A percentile compares a stretch with the other conserved stretches of the same genome.
These are phyloP conservation scores for Dromas ardeola DNA, from an alignment of 2,113 vertebrate species.

Conservation along the genomic window DNA sequence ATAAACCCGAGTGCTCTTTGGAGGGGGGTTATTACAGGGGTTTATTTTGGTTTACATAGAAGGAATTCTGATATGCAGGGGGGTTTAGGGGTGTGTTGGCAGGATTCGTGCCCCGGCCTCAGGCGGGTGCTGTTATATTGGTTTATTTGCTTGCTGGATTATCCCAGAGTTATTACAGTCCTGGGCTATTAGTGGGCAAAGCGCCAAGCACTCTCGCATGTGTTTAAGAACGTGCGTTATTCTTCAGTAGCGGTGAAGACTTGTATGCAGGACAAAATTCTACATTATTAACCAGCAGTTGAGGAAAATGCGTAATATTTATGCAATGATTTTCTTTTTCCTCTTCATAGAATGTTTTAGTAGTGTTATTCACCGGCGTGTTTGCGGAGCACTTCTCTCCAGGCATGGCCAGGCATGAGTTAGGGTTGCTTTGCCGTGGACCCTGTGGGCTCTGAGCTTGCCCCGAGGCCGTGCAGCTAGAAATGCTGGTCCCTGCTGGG, in stretches of 20 bases:
- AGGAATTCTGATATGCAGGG: too few relatives aligned
- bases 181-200: background rate
- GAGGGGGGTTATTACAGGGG: too few relatives aligned
- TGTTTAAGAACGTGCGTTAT: background rate
- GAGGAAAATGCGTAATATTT: background rate
- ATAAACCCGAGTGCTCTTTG: background rate
- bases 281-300: background rate
- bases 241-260: background rate
- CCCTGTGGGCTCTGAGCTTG: background rate
- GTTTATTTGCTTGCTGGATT: background rate
- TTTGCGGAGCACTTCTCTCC: background rate
- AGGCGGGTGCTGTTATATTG: too few relatives aligned
- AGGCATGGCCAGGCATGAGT: background rate
- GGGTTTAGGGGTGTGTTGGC: too few relatives aligned
- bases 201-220: fast-evolving
- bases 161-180: background rate
- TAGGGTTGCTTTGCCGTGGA: background rate
- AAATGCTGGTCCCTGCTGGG: background rate
- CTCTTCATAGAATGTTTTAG: background rate
- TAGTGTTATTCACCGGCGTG: fast-evolving
- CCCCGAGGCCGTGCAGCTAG: fast-evolving
- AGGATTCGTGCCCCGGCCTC: too few relatives aligned
- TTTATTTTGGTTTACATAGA: too few relatives aligned
- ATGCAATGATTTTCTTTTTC: fast-evolving
- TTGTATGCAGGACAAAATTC: background rate